A percentile compares a stretch with the other conserved stretches of the same genome.
Conservation (phyloP, 2,797 vertebrate genomes). For the Sebastes ruberrimus region DNA sequence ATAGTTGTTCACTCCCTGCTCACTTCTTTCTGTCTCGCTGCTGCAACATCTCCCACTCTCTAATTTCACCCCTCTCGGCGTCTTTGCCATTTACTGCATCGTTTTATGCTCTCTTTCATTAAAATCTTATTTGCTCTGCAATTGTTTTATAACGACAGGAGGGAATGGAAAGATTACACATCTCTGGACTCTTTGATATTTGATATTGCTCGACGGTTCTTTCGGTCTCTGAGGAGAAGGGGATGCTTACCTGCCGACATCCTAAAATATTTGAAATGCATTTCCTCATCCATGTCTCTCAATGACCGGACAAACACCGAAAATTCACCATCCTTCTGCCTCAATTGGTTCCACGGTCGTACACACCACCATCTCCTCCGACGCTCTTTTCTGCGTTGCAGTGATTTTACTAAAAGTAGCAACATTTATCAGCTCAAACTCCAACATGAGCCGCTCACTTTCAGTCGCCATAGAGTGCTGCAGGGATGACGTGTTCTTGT, state of each 20-base stretch:
- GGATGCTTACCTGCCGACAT: no score
- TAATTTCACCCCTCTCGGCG: conserved; percentile 50
- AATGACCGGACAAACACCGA: not conserved
- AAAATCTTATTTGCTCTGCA: conserved; percentile 45
- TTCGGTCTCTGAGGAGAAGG: not conserved
- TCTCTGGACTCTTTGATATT: conserved; percentile 61
- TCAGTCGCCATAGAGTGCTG: no score
- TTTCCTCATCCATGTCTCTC: not conserved
- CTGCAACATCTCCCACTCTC: conserved; percentile 59
- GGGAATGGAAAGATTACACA: conserved; percentile 15
- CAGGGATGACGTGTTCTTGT: no score
- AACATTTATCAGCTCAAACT: no score
- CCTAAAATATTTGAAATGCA: not conserved
- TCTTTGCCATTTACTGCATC: conserved; percentile 29
- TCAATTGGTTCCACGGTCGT: no score
- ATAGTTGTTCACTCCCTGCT: conserved; percentile 63
- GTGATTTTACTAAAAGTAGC: not conserved
- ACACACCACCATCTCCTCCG: no score
- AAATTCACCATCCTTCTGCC: no score
- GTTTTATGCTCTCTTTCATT: conserved; percentile 51
- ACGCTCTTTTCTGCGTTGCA: no score
- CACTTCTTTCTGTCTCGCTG: conserved; percentile 28
- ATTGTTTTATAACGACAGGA: conserved; percentile 15
- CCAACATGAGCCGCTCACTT: no score
- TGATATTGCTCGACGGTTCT: conserved; percentile 33